Conservation (phyloP, 1,140 invertebrate species). For the Drosophila nigrodunni region DNA sequence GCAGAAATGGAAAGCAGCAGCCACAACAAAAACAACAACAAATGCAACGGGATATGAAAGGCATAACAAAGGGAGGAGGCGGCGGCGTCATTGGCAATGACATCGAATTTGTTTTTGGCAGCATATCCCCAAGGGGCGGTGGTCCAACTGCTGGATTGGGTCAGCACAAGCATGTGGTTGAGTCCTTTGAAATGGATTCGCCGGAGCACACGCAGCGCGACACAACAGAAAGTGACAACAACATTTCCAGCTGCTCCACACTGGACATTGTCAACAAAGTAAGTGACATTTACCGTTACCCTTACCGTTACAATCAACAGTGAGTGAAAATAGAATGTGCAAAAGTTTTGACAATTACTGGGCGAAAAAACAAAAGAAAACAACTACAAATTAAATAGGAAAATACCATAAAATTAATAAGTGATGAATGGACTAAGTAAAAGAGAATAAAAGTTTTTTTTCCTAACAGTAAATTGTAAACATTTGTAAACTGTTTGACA, state of each 20-base stretch:
- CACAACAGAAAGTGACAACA: conserved; percentile 81
- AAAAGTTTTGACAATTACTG: no score
- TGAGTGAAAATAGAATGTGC: no score
- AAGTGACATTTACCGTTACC: conserved; percentile 27
- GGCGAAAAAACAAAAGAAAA: no score
- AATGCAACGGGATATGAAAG: conserved; percentile 21
- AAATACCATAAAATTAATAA: no score
- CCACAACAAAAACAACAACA: no score
- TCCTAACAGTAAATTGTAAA: no score
- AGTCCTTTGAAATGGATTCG: conserved; percentile 65
- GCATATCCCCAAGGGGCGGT: conserved; percentile 65
- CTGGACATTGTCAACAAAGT: conserved; percentile 83
- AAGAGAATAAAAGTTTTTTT: no score
- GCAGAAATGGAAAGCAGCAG: conserved; percentile 49
- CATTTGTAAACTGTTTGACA: no score
- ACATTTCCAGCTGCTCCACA: conserved; percentile 83
- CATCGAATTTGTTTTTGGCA: conserved; percentile 72
- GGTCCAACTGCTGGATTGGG: conserved; percentile 21
- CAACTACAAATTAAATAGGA: no score
- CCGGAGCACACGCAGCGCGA: conserved; percentile 77
- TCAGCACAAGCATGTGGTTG: conserved; percentile 48
- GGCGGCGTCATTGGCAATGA: conserved; percentile 53
- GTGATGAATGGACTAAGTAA: no score
- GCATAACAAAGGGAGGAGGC: conserved; percentile 54
- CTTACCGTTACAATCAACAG: background rate